A percentile compares a stretch with the other conserved stretches of the same genome.
phyloP scores from a whole-genome alignment of 2,888 invertebrate species.

The Timema cristinae region DNA sequence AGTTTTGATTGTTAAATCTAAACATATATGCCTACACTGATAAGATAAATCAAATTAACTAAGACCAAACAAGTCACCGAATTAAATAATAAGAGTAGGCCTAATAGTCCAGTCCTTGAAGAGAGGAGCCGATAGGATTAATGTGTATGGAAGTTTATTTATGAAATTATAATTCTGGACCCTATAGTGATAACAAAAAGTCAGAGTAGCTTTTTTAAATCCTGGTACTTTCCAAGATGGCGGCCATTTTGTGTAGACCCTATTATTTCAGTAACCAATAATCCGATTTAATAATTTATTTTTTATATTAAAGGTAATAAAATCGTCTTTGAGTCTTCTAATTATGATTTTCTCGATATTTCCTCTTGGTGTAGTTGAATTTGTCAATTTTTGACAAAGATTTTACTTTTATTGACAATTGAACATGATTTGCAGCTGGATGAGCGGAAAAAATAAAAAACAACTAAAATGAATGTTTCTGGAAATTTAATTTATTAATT shows the following conservation, averaged over 20 bases:
- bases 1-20: too few relatives aligned
- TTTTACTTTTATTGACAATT: too few relatives aligned
- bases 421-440: too few relatives aligned
- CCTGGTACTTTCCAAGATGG: constrained; percentile 8
- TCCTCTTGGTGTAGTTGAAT: neutral
- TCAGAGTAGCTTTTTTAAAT: constrained; percentile 6
- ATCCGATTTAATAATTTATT: neutral
- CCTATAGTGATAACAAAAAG: neutral
- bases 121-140: neutral
- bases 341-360: neutral
- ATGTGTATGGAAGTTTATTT: constrained; percentile 1
- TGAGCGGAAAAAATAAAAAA: too few relatives aligned
- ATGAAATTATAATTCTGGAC: neutral
- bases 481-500: too few relatives aligned
- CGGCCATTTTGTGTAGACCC: neutral
- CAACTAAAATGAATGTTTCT: too few relatives aligned
- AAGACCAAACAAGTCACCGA: too few relatives aligned
- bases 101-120: neutral
- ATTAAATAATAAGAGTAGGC: too few relatives aligned
- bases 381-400: too few relatives aligned
- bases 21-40: too few relatives aligned
- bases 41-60: too few relatives aligned
- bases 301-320: neutral
- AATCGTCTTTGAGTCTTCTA: neutral
- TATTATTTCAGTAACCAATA: neutral